Percentiles rank a stretch among this genome's conserved stretches.
Evolutionary conservation across 1,140 invertebrate species (phyloP).

Genomic region (Euwallacea similis): DNA sequence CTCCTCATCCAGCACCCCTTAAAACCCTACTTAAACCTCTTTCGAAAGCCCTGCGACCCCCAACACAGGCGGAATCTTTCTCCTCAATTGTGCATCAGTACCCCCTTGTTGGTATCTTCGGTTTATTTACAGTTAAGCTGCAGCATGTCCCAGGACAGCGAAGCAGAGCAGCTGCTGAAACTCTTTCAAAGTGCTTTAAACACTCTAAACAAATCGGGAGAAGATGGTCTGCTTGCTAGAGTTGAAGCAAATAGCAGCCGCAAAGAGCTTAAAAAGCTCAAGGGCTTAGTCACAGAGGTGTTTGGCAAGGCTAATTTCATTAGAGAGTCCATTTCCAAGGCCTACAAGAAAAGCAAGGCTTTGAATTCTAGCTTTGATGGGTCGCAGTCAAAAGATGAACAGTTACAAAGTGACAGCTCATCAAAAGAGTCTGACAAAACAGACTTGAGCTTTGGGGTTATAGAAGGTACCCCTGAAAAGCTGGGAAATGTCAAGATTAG

Average conservation of each 20-base stretch:
- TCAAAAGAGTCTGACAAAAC: neutral
- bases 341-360: conserved; percentile 19
- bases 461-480: neutral
- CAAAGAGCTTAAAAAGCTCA: conserved; percentile 23
- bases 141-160: neutral
- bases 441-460: neutral
- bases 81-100: too few relatives aligned
- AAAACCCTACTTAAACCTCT: too few relatives aligned
- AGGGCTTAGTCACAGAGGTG: conserved; percentile 8
- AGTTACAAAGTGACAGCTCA: neutral
- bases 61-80: too few relatives aligned
- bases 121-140: neutral
- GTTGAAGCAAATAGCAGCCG: neutral
- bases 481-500: conserved; percentile 1
- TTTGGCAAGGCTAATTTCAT: conserved; percentile 6
- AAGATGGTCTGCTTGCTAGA: neutral
- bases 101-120: too few relatives aligned
- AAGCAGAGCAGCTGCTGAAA: neutral
- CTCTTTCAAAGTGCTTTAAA: neutral
- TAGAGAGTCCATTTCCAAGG: conserved; percentile 21
- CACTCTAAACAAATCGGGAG: neutral
- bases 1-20: too few relatives aligned
- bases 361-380: neutral
- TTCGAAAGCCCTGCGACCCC: too few relatives aligned
- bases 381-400: neutral